Percentiles rank a stretch among this genome's conserved stretches.
phyloP scores from a whole-genome alignment of 2,888 invertebrate species.

The Prosopocoilus inquinatus region DNA sequence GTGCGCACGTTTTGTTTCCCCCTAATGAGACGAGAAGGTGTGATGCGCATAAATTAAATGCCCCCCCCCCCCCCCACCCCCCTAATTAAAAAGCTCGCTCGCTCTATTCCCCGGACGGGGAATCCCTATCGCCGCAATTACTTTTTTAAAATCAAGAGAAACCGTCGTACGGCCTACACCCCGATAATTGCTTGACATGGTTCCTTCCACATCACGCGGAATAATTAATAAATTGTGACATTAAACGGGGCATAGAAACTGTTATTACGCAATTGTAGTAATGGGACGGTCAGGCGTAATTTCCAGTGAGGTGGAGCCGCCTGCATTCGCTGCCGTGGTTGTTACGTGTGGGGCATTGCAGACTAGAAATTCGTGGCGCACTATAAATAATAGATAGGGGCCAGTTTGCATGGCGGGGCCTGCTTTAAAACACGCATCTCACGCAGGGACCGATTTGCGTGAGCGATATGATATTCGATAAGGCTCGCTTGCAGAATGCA shows the following conservation, averaged over 20 bases:
- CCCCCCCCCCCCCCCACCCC: too few relatives aligned
- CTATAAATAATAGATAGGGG: conserved; percentile 32
- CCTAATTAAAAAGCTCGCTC: background rate
- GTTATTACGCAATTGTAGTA: background rate
- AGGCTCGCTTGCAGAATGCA: conserved; percentile 29
- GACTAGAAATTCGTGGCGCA: background rate
- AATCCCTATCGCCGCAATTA: too few relatives aligned
- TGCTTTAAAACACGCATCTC: conserved; percentile 28
- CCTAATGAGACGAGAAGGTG: too few relatives aligned
- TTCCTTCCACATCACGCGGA: background rate
- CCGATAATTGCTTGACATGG: background rate
- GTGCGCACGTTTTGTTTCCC: too few relatives aligned
- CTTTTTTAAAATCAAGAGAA: too few relatives aligned
- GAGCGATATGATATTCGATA: conserved; percentile 29
- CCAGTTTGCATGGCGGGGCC: conserved; percentile 30
- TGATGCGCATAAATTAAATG: background rate
- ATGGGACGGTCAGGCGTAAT: background rate
- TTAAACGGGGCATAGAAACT: background rate
- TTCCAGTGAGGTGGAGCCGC: background rate
- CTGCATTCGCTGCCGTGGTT: background rate
- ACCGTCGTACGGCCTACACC: background rate
- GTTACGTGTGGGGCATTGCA: background rate
- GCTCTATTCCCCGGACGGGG: background rate
- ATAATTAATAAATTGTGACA: conserved; percentile 1
- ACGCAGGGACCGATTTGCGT: conserved; percentile 31